Evolutionary conservation across 2,888 invertebrate species (phyloP).

Genomic region (Minunthozetes semirufus): DNA sequence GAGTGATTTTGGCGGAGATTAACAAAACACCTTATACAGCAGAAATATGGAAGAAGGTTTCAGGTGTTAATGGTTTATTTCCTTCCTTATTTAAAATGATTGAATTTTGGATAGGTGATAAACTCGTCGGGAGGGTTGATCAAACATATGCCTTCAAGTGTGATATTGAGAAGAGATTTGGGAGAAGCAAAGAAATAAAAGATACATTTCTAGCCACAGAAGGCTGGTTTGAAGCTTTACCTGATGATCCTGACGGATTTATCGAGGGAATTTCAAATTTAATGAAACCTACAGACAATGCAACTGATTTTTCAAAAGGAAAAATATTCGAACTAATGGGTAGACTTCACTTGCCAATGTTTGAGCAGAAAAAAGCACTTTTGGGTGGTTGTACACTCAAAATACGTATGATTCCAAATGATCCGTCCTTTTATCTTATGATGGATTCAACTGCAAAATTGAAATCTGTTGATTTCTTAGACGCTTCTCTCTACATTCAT

Average conservation of each 20-base stretch:
- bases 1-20: too few relatives aligned
- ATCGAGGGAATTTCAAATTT: too few relatives aligned
- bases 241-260: too few relatives aligned
- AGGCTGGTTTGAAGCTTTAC: not conserved
- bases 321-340: too few relatives aligned
- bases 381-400: not conserved
- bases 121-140: not conserved
- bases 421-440: not conserved
- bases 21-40: too few relatives aligned
- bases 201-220: not conserved
- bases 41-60: not conserved
- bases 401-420: not conserved
- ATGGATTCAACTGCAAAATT: not conserved
- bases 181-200: not conserved
- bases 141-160: slow-evolving; percentile 5
- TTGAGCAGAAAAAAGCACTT: not conserved
- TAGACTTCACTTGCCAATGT: not conserved
- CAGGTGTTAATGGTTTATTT: not conserved
- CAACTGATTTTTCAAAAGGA: not conserved
- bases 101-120: not conserved
- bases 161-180: not conserved
- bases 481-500: not conserved
- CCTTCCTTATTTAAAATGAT: not conserved
- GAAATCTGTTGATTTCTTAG: not conserved
- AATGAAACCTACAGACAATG: too few relatives aligned